Percentiles rank a stretch among this genome's conserved stretches.
Conservation (phyloP, 2,113 vertebrate genomes). For the Tenrec ecaudatus region DNA sequence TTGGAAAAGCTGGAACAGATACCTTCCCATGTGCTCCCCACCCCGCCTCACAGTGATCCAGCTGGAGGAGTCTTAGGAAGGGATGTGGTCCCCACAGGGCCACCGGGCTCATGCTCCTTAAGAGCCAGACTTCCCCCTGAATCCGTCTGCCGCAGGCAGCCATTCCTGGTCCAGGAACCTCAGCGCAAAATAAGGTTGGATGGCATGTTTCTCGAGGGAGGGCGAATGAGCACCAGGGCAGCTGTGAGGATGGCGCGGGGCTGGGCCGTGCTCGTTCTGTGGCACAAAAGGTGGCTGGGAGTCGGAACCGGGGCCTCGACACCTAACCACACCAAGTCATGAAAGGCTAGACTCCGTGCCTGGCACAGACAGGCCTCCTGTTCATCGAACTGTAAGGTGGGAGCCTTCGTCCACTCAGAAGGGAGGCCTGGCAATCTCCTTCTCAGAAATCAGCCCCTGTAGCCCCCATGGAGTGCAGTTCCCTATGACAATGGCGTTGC, state of each 20-base stretch:
- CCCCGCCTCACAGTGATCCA: background rate
- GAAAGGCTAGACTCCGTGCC: background rate
- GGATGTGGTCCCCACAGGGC: fast-evolving
- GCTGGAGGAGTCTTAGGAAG: background rate
- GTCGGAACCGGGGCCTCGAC: too few relatives aligned
- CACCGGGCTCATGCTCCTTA: fast-evolving
- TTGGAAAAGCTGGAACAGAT: background rate
- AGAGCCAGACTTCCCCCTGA: background rate
- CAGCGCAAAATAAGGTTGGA: background rate
- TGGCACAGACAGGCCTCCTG: background rate
- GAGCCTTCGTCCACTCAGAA: background rate
- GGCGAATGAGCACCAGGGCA: too few relatives aligned
- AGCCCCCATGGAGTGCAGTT: background rate
- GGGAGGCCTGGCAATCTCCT: background rate
- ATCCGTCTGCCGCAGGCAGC: background rate
- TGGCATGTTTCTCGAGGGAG: too few relatives aligned
- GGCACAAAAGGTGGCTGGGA: too few relatives aligned
- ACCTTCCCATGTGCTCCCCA: background rate
- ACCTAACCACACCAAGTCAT: too few relatives aligned
- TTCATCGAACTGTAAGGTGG: background rate
- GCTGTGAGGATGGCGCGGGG: too few relatives aligned
- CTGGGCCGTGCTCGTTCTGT: too few relatives aligned
- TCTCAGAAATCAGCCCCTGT: background rate
- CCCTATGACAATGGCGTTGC: background rate
- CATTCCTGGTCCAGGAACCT: background rate